phyloP scores from a whole-genome alignment of 2,113 vertebrate species.

The Spea multiplicata region DNA sequence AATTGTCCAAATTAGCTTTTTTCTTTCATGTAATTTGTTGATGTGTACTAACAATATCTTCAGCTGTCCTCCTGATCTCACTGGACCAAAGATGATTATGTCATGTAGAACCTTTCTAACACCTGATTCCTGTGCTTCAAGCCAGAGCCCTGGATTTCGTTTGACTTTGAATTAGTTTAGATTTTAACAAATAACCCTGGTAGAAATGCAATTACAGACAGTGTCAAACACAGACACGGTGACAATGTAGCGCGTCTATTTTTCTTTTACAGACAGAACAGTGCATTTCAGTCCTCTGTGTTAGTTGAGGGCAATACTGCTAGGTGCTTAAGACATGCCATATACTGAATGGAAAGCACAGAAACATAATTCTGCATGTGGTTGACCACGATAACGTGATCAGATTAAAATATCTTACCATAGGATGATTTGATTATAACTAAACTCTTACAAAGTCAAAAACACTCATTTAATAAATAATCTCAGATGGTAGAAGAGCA shows the following conservation, averaged over 20 bases:
- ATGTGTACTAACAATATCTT: not conserved
- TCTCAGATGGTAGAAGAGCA: not conserved
- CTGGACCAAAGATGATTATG: not conserved
- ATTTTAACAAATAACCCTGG: not conserved
- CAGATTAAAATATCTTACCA: not conserved
- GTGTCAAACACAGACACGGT: not conserved
- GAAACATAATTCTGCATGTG: not conserved
- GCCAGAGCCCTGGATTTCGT: not conserved
- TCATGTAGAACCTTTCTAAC: not conserved
- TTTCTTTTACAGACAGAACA: slow-evolving; percentile 12
- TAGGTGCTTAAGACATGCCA: not conserved
- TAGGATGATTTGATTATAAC: not conserved
- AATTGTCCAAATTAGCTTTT: too few relatives aligned
- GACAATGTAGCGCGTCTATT: not conserved
- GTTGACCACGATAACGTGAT: not conserved
- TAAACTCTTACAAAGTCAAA: slow-evolving; percentile 14
- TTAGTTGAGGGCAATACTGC: not conserved
- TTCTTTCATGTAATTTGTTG: too few relatives aligned
- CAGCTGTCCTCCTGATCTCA: not conserved
- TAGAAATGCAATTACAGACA: not conserved
- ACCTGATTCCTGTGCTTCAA: not conserved
- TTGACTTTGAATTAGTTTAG: slow-evolving; percentile 11
- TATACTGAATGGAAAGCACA: slow-evolving; percentile 12
- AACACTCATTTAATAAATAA: slow-evolving; percentile 25
- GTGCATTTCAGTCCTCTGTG: not conserved